phyloP scores from a whole-genome alignment of 2,797 vertebrate species.

The Enteromius treurensis region DNA sequence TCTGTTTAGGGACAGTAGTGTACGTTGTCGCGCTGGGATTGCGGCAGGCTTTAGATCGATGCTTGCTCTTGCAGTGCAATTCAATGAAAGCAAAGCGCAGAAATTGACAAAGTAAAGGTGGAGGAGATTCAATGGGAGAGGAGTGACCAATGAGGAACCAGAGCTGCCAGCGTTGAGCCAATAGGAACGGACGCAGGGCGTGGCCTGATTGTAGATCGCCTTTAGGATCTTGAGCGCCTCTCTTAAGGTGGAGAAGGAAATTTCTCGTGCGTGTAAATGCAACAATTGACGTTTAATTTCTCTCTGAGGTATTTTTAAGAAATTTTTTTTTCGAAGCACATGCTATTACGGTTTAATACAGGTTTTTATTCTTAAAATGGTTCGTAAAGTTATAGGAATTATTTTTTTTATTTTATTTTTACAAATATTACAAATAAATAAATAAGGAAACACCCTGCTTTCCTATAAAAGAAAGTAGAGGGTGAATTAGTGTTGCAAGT shows the following conservation, averaged over 20 bases:
- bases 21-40: background rate
- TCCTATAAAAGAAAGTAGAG: background rate
- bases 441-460: no score
- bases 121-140: slow-evolving; percentile 73
- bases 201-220: slow-evolving; percentile 50
- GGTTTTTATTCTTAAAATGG: no score
- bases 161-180: slow-evolving; percentile 63
- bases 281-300: background rate
- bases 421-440: background rate
- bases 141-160: slow-evolving; percentile 70
- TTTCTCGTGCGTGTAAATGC: background rate
- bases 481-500: background rate
- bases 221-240: slow-evolving; percentile 20
- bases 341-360: background rate
- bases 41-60: slow-evolving; percentile 20
- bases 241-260: slow-evolving; percentile 70
- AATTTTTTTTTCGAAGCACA: background rate
- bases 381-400: background rate
- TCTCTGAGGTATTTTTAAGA: background rate
- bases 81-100: slow-evolving; percentile 78
- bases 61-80: slow-evolving; percentile 62
- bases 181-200: slow-evolving; percentile 67
- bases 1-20: slow-evolving; percentile 14
- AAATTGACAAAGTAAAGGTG: slow-evolving; percentile 81
- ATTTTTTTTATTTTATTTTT: background rate